A percentile compares a stretch with the other conserved stretches of the same genome.
Evolutionary conservation across 2,888 invertebrate genomes (phyloP).

Genomic region (Cheilosia vulpina): DNA sequence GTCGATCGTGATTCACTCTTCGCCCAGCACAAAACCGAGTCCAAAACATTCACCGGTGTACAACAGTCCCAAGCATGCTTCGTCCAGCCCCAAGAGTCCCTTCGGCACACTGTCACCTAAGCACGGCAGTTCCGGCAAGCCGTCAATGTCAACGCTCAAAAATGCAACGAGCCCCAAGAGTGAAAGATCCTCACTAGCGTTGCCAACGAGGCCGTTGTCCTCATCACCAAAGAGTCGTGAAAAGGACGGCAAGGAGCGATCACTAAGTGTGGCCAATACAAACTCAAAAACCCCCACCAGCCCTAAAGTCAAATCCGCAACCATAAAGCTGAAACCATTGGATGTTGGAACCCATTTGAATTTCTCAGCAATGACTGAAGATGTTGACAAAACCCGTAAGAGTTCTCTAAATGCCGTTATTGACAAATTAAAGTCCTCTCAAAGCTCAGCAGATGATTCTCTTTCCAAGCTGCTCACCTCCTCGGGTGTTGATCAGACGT

Average conservation of each 20-base stretch:
- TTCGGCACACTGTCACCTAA: conserved; percentile 92
- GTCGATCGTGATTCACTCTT: conserved; percentile 77
- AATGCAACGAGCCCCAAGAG: conserved; percentile 89
- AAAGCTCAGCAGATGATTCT: conserved; percentile 79
- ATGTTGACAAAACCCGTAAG: conserved; percentile 86
- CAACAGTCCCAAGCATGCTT: conserved; percentile 90
- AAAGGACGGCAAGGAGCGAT: conserved; percentile 80
- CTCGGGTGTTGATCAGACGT: conserved; percentile 60
- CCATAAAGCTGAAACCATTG: conserved; percentile 63
- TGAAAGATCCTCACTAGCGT: conserved; percentile 84
- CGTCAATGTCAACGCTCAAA: conserved; percentile 94
- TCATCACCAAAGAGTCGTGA: conserved; percentile 81
- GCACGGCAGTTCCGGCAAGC: conserved; percentile 91
- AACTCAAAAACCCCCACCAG: conserved; percentile 61
- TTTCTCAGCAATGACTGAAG: conserved; percentile 32
- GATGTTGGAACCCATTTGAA: conserved; percentile 64
- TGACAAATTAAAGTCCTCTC: conserved; percentile 92
- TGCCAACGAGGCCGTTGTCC: conserved; percentile 48
- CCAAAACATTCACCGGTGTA: conserved; percentile 90
- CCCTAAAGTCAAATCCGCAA: conserved; percentile 65
- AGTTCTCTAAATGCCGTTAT: conserved; percentile 93
- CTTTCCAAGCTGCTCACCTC: conserved; percentile 42
- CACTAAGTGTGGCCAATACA: conserved; percentile 28
- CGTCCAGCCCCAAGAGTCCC: conserved; percentile 89
- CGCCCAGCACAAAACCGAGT: conserved; percentile 84